These are phyloP conservation scores for Protonibea diacanthus DNA, from an alignment of 2,797 vertebrate genomes.

Conservation along the genomic window DNA sequence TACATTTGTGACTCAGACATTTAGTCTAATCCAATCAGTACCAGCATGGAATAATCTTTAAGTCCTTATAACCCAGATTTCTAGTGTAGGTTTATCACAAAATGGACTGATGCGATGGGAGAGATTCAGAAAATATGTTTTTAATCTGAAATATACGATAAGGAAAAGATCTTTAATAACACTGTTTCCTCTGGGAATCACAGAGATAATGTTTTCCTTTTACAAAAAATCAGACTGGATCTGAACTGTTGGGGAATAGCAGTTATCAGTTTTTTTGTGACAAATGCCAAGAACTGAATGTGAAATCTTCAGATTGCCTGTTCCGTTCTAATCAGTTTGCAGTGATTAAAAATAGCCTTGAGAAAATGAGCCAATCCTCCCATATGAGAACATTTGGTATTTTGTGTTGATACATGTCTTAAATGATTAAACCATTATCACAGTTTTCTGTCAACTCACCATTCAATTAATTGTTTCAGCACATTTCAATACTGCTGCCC, in stretches of 20 bases:
- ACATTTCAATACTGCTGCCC: neutral
- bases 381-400: neutral
- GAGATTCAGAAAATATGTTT: neutral
- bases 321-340: neutral
- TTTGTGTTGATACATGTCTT: neutral
- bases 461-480: neutral
- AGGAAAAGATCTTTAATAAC: too few species aligned
- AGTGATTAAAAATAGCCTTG: neutral
- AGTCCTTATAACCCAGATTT: neutral
- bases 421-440: neutral
- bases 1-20: conserved; percentile 8
- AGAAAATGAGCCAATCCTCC: neutral
- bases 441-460: neutral
- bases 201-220: too few species aligned
- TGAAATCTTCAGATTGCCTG: neutral
- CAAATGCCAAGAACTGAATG: neutral
- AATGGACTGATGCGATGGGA: neutral
- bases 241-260: too few species aligned
- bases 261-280: too few species aligned
- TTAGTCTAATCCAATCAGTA: conserved; percentile 21
- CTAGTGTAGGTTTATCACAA: neutral
- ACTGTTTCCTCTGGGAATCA: too few species aligned
- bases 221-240: too few species aligned
- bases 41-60: neutral
- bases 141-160: neutral